Percentiles rank a stretch among this genome's conserved stretches.
phyloP scores from a whole-genome alignment of 1,140 invertebrate genomes.

The Anastrepha ludens region DNA sequence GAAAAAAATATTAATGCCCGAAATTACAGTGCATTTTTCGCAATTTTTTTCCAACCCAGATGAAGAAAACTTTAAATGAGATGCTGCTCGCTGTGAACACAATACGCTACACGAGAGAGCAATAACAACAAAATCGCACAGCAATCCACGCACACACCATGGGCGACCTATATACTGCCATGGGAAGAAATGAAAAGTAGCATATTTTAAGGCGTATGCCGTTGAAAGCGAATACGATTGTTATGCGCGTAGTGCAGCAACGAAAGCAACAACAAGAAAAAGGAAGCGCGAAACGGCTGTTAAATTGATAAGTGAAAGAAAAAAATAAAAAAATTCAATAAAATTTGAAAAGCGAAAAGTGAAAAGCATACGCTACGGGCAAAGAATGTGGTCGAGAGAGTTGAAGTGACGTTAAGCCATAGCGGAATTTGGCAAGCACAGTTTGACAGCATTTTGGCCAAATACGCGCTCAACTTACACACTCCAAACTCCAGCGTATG shows the following conservation, averaged over 20 bases:
- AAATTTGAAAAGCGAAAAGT: background rate
- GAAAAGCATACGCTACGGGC: background rate
- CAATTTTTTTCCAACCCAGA: background rate
- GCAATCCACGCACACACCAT: background rate
- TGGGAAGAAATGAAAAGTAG: background rate
- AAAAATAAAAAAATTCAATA: constrained; percentile 19
- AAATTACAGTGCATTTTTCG: background rate
- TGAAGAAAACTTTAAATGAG: constrained; percentile 1
- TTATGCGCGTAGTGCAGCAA: background rate
- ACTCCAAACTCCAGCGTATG: background rate
- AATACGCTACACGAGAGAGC: background rate
- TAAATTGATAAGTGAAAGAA: background rate
- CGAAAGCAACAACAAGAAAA: background rate
- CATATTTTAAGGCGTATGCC: constrained; percentile 1
- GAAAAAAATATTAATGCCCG: background rate
- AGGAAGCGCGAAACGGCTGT: background rate
- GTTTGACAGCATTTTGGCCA: constrained; percentile 8
- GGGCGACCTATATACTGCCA: background rate
- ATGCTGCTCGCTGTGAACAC: background rate
- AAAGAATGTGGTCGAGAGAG: background rate
- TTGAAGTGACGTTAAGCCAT: background rate
- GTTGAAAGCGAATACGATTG: constrained; percentile 9
- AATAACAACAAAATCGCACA: background rate
- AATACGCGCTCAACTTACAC: background rate
- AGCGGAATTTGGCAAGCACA: constrained; percentile 13